Evolutionary conservation across 2,113 vertebrate species (phyloP).

Genomic region (Oxyruncus cristatus): DNA sequence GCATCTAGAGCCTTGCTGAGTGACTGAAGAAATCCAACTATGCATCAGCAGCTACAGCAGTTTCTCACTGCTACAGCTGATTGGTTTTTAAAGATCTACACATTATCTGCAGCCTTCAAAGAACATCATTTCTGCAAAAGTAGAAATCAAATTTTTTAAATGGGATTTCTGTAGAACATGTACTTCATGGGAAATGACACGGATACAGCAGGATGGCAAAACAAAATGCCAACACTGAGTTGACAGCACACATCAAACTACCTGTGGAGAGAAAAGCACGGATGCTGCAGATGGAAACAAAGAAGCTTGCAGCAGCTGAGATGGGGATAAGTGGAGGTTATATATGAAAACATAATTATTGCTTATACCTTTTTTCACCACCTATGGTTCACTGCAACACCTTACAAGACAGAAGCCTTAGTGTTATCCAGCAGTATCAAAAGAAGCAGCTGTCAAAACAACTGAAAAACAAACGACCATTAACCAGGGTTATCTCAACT

Average conservation of each 20-base stretch:
- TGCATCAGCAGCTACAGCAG: background rate
- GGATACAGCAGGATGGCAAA: background rate
- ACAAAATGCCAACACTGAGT: background rate
- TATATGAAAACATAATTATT: background rate
- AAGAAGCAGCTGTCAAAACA: background rate
- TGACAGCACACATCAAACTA: background rate
- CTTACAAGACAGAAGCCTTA: background rate
- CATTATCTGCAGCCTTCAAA: background rate
- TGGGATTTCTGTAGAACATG: rapidly evolving
- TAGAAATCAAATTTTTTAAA: background rate
- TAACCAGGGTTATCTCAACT: background rate
- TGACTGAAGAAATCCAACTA: background rate
- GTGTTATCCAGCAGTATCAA: background rate
- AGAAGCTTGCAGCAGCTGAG: background rate
- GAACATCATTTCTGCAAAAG: background rate
- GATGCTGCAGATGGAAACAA: background rate
- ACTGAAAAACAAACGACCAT: background rate
- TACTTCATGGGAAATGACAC: background rate
- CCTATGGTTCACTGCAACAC: background rate
- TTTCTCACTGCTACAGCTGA: background rate
- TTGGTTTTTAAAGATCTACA: background rate
- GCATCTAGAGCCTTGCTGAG: background rate
- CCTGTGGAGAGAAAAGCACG: background rate
- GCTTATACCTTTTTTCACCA: background rate
- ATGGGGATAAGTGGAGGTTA: background rate